Percentiles rank a stretch among this genome's conserved stretches.
These are phyloP conservation scores for Meghimatium bilineatum DNA, from an alignment of 2,888 invertebrate genomes.

Conservation along the genomic window DNA sequence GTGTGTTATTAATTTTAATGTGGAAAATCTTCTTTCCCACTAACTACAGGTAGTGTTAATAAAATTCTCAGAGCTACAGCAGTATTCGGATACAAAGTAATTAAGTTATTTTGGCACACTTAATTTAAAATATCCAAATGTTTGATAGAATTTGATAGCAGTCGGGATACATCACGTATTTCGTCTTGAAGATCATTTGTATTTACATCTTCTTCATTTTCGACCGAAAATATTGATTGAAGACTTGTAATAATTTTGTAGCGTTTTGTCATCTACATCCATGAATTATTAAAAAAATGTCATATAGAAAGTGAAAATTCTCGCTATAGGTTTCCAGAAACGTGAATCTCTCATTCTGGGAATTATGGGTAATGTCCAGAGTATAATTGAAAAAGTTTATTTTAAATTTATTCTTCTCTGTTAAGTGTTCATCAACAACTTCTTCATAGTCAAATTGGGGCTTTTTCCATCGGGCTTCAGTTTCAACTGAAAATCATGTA, in stretches of 20 bases:
- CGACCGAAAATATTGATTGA: background rate
- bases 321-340: constrained; percentile 7
- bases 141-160: background rate
- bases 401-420: background rate
- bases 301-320: background rate
- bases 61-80: background rate
- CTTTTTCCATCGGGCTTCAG: background rate
- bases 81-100: background rate
- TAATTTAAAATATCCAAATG: background rate
- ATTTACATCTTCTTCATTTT: background rate
- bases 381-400: background rate
- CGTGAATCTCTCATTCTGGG: background rate
- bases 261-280: background rate
- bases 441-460: background rate
- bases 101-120: background rate
- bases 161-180: background rate
- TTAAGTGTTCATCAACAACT: background rate
- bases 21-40: background rate
- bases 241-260: background rate
- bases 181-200: background rate
- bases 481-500: background rate
- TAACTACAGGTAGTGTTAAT: background rate
- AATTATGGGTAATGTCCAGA: background rate
- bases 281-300: background rate
- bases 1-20: background rate